These are phyloP conservation scores for Helicolenus hilgendorfi DNA, from an alignment of 2,797 vertebrate species.

Conservation along the genomic window DNA sequence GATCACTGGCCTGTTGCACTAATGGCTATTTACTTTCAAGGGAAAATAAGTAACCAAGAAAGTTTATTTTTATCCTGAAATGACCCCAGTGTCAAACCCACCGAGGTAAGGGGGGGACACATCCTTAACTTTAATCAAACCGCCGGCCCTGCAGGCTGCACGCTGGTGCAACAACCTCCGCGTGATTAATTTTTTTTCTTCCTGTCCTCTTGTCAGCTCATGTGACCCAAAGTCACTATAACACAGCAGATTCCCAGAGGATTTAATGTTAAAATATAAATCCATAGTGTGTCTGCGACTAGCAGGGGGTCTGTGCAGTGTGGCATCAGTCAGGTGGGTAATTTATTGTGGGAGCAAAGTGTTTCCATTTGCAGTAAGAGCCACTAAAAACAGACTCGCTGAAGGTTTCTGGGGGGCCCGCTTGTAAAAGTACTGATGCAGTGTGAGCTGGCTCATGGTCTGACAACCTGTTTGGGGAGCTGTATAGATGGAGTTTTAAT, in stretches of 20 bases:
- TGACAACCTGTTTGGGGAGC: conserved; percentile 89
- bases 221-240: conserved; percentile 48
- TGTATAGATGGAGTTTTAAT: conserved; percentile 86
- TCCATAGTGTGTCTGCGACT: conserved; percentile 48
- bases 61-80: conserved; percentile 81
- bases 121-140: conserved; percentile 77
- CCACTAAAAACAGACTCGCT: conserved; percentile 89
- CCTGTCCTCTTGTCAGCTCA: conserved; percentile 53
- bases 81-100: conserved; percentile 70
- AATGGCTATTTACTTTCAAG: conserved; percentile 83
- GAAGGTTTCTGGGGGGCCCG: conserved; percentile 88
- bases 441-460: conserved; percentile 80
- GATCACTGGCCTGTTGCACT: conserved; percentile 80
- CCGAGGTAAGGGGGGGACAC: conserved; percentile 42
- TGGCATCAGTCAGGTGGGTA: conserved; percentile 83
- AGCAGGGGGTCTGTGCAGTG: conserved; percentile 75
- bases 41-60: conserved; percentile 80
- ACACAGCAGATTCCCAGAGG: conserved; percentile 42
- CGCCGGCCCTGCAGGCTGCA: conserved; percentile 46
- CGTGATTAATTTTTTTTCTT: conserved; percentile 46
- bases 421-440: conserved; percentile 86
- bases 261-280: conserved; percentile 66
- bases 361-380: conserved; percentile 89
- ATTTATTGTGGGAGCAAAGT: conserved; percentile 89
- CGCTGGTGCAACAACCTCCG: conserved; percentile 64